A percentile compares a stretch with the other conserved stretches of the same genome.
Evolutionary conservation across 2,888 invertebrate genomes (phyloP).

Genomic region (Tortricodes alternella): DNA sequence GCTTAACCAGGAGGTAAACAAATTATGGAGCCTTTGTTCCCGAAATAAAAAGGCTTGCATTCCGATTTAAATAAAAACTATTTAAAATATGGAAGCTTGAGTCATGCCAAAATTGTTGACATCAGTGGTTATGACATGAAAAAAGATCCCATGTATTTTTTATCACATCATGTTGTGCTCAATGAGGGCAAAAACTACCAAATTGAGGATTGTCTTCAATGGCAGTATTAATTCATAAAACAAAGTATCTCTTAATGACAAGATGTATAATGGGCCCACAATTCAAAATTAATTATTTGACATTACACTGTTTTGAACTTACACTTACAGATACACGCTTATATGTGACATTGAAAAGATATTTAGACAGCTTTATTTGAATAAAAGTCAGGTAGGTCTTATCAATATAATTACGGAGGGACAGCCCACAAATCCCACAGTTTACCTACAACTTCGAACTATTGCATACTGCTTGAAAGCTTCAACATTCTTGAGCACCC

Average conservation of each 20-base stretch:
- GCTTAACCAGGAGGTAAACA: too few species aligned
- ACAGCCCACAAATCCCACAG: not conserved
- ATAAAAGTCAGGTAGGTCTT: not conserved
- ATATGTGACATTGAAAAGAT: constrained; percentile 10
- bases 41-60: too few species aligned
- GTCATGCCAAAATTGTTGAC: constrained; percentile 13
- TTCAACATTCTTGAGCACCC: constrained; percentile 10
- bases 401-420: constrained; percentile 12
- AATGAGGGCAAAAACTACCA: constrained; percentile 2
- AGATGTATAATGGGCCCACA: not conserved
- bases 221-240: not conserved
- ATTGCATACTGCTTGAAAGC: constrained; percentile 8
- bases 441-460: constrained; percentile 1
- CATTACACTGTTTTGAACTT: not conserved
- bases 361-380: constrained; percentile 6
- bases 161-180: not conserved
- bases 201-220: not conserved
- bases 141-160: not conserved
- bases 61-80: too few species aligned
- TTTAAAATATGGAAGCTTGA: too few species aligned
- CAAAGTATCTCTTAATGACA: not conserved
- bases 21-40: too few species aligned
- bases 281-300: constrained; percentile 8
- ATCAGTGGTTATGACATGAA: not conserved
- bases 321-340: constrained; percentile 1